A percentile compares a stretch with the other conserved stretches of the same genome.
phyloP scores from a whole-genome alignment of 2,113 vertebrate genomes.

The Falcunculus frontatus region DNA sequence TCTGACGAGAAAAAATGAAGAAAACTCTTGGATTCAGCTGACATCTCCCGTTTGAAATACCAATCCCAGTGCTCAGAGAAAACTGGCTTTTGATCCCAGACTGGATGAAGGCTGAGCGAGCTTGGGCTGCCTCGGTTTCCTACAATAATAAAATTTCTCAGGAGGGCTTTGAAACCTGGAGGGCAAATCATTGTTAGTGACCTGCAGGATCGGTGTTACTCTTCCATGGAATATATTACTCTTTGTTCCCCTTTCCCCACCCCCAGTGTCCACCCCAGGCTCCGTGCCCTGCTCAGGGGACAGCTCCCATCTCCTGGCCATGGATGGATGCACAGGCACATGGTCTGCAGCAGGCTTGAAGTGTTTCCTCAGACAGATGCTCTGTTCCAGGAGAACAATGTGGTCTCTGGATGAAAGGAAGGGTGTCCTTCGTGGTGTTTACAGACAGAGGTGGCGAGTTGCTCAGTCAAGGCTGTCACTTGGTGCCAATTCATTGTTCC shows the following conservation, averaged over 20 bases:
- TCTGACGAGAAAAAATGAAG: not conserved
- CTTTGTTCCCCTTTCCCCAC: not conserved
- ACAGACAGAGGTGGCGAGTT: slow-evolving; percentile 44
- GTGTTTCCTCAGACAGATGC: slow-evolving; percentile 33
- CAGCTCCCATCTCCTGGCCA: not conserved
- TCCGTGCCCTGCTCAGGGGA: not conserved
- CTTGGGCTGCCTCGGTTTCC: slow-evolving; percentile 9
- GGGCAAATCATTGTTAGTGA: not conserved
- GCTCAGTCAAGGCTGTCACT: slow-evolving; percentile 37
- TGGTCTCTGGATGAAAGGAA: slow-evolving; percentile 49
- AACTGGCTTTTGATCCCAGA: not conserved
- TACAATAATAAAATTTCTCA: not conserved
- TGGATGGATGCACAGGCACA: not conserved
- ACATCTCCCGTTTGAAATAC: not conserved
- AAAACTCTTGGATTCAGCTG: not conserved
- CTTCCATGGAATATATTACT: not conserved
- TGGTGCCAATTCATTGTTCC: slow-evolving; percentile 62
- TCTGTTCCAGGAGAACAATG: slow-evolving; percentile 41
- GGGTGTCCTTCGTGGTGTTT: slow-evolving; percentile 56
- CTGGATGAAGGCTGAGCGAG: not conserved
- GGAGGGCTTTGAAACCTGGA: not conserved
- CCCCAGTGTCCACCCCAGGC: not conserved
- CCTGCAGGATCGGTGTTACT: not conserved
- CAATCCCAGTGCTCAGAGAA: not conserved
- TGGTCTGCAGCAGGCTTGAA: slow-evolving; percentile 57